Evolutionary conservation across 2,888 invertebrate genomes (phyloP), one percentile per base, ranked within the genome.

Genomic region (Ophioninae sp.): DNA sequence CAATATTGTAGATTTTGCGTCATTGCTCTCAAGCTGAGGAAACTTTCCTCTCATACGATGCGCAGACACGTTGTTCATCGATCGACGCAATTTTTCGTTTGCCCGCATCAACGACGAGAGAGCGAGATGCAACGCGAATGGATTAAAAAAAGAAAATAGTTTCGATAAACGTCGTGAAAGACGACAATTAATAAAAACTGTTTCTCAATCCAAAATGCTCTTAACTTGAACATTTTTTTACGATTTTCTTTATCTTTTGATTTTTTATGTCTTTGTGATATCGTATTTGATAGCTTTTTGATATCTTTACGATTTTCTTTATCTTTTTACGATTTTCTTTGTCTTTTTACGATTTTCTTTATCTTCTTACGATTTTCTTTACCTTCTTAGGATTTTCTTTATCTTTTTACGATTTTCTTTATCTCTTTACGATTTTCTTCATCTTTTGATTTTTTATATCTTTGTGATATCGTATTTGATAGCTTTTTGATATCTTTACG

Each of bases 31-130:
- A 10, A 2, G 20, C 63, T 10, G 20, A 10, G 30, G 13, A 71
- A 37, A 22, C 44, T 67, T 41, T 20, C 58, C 44, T 81, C 71
- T 85, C 85, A 81, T 87, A 85, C 86, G 84, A 86, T 86, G 87
- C 86, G 81, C 51, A 83, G 86, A 85, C 87, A 87, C 87, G 86
- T 71, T 72, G 79, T 59, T 8, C 73, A 78, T 78, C 65, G 61
- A 56, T 82, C 77, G 71, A 75, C 41, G 61, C 68, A 59, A 78
- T 51, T 58, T 68, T 63, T 73, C 39, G 61, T 63, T 73, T 37
- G 17, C 61, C 6, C 8, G 17, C 61, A 9, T 63, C 61, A 22
- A 10, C 13, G 41, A 17, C 22, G 30, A 10, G 10, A 63, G 51
- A 23, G 61, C 22, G 23, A 41, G 44, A 30, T 37, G 30, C n/a